phyloP scores from a whole-genome alignment of 2,888 invertebrate genomes.

The Cantharis rufa region DNA sequence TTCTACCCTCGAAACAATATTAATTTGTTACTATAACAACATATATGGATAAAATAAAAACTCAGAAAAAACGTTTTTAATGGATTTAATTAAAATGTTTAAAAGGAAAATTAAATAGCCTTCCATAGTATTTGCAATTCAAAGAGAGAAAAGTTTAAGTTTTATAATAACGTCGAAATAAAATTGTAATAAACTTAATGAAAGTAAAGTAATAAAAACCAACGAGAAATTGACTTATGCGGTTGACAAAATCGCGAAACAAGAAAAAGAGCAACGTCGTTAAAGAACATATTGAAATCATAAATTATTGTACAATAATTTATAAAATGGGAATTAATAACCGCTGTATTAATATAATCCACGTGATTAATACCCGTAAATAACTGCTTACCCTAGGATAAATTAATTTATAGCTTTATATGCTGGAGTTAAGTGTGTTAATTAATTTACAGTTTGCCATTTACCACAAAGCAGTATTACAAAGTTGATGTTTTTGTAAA shows the following conservation, averaged over 20 bases:
- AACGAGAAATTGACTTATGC: neutral
- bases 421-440: slow-evolving; percentile 37
- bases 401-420: slow-evolving; percentile 40
- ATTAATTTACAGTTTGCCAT: slow-evolving; percentile 36
- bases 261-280: neutral
- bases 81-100: neutral
- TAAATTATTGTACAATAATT: slow-evolving; percentile 5
- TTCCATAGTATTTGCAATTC: neutral
- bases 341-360: slow-evolving; percentile 27
- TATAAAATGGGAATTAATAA: slow-evolving; percentile 15
- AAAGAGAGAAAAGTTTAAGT: neutral
- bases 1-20: no score
- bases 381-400: slow-evolving; percentile 38
- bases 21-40: neutral
- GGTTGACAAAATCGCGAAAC: neutral
- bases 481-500: slow-evolving; percentile 14
- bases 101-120: neutral
- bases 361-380: slow-evolving; percentile 38
- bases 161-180: neutral
- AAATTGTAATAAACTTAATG: neutral
- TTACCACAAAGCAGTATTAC: slow-evolving; percentile 24
- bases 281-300: slow-evolving; percentile 5
- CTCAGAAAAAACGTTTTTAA: neutral
- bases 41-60: neutral
- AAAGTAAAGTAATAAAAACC: neutral